phyloP scores from a whole-genome alignment of 1,140 invertebrate species.

The Dendrolimus kikuchii region DNA sequence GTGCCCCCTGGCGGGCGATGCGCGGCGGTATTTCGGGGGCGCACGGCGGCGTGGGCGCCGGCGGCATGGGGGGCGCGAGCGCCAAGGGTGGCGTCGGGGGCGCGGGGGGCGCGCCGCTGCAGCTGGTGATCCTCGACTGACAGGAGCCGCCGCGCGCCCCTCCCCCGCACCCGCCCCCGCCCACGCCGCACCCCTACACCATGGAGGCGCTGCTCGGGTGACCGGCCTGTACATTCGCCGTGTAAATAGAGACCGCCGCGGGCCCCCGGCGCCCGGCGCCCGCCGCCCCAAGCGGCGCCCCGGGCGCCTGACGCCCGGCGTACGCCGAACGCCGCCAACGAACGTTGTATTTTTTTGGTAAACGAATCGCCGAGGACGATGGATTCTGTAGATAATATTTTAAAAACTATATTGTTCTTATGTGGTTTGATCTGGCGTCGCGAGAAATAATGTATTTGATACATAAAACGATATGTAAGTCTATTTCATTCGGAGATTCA shows the following conservation, averaged over 20 bases:
- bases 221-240: slow-evolving; percentile 46
- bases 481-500: slow-evolving; percentile 73
- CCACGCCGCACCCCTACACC: slow-evolving; percentile 73
- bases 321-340: slow-evolving; percentile 22
- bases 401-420: slow-evolving; percentile 69
- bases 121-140: slow-evolving; percentile 83
- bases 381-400: slow-evolving; percentile 72
- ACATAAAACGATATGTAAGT: slow-evolving; percentile 73
- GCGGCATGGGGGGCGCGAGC: slow-evolving; percentile 73
- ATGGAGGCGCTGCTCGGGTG: slow-evolving; percentile 77
- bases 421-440: slow-evolving; percentile 69
- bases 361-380: slow-evolving; percentile 59
- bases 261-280: slow-evolving; percentile 6
- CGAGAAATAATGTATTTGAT: slow-evolving; percentile 70
- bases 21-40: slow-evolving; percentile 79
- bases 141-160: slow-evolving; percentile 54
- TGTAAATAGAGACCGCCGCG: slow-evolving; percentile 38
- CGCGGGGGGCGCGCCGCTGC: slow-evolving; percentile 52
- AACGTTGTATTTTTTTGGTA: slow-evolving; percentile 65
- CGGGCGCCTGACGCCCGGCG: slow-evolving; percentile 11
- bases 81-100: slow-evolving; percentile 21
- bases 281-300: slow-evolving; percentile 7
- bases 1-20: slow-evolving; percentile 90
- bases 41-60: slow-evolving; percentile 48
- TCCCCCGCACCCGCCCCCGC: slow-evolving; percentile 33